phyloP scores from a whole-genome alignment of 2,888 invertebrate species.

The Eumerus sabulonum region DNA sequence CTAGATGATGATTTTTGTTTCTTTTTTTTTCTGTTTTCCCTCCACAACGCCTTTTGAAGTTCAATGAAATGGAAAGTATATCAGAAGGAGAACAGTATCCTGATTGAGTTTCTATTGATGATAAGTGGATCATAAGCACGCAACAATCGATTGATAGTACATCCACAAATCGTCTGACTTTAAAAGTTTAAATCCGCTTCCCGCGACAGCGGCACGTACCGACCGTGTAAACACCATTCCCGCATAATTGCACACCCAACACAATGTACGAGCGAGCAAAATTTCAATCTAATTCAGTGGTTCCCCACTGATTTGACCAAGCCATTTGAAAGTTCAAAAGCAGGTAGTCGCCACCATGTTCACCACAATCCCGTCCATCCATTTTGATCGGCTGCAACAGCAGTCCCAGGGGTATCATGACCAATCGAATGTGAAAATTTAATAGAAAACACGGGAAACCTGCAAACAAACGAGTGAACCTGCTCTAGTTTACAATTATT shows the following conservation, averaged over 20 bases:
- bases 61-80: too few relatives aligned
- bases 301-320: constrained; percentile 48
- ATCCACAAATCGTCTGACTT: too few relatives aligned
- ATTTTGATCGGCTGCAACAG: constrained; percentile 10
- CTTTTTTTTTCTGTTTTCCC: too few relatives aligned
- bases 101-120: too few relatives aligned
- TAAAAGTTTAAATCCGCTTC: too few relatives aligned
- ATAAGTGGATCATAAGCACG: too few relatives aligned
- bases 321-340: constrained; percentile 16
- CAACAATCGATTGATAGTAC: too few relatives aligned
- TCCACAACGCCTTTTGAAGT: too few relatives aligned
- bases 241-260: constrained; percentile 43
- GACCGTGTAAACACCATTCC: constrained; percentile 7
- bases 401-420: constrained; percentile 62
- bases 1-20: too few relatives aligned
- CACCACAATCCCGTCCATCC: constrained; percentile 22
- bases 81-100: too few relatives aligned
- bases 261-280: constrained; percentile 55
- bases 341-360: constrained; percentile 27
- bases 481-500: constrained; percentile 67
- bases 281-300: constrained; percentile 63
- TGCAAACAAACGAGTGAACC: constrained; percentile 62
- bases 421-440: constrained; percentile 69
- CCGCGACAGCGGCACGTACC: too few relatives aligned
- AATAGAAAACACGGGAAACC: constrained; percentile 55